Percentiles rank a stretch among this genome's conserved stretches.
Conservation (phyloP, 2,888 invertebrate species). For the Acleris cristana region DNA sequence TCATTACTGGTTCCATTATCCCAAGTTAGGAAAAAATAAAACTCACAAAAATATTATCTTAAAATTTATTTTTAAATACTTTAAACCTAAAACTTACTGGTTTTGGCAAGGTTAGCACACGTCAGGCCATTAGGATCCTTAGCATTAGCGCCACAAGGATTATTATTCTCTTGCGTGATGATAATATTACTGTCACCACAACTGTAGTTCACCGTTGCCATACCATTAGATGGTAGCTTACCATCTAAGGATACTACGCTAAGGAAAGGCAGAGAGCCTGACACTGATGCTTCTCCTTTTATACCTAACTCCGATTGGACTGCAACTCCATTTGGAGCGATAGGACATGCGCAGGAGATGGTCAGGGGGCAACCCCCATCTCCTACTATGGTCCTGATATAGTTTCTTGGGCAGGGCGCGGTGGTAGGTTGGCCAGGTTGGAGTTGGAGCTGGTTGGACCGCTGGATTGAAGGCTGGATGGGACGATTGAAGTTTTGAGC, state of each 20-base stretch:
- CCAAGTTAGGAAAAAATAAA: no score
- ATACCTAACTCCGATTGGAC: conserved; percentile 53
- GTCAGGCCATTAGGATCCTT: background rate
- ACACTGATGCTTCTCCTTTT: conserved; percentile 50
- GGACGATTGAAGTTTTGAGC: background rate
- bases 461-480: no score
- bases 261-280: conserved; percentile 41
- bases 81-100: background rate
- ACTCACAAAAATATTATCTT: no score
- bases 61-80: no score
- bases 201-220: conserved; percentile 39
- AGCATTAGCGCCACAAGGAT: conserved; percentile 19
- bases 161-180: conserved; percentile 28
- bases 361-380: conserved; percentile 20
- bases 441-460: no score
- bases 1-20: no score
- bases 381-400: conserved; percentile 10
- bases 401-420: background rate
- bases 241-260: conserved; percentile 32
- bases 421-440: no score
- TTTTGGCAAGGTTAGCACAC: background rate
- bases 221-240: conserved; percentile 15
- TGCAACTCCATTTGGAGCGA: conserved; percentile 50
- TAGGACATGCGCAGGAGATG: conserved; percentile 50
- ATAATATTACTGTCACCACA: conserved; percentile 43